Base-by-base conservation (phyloP, 2,797 vertebrate genomes). In the Merluccius polli region DNA sequence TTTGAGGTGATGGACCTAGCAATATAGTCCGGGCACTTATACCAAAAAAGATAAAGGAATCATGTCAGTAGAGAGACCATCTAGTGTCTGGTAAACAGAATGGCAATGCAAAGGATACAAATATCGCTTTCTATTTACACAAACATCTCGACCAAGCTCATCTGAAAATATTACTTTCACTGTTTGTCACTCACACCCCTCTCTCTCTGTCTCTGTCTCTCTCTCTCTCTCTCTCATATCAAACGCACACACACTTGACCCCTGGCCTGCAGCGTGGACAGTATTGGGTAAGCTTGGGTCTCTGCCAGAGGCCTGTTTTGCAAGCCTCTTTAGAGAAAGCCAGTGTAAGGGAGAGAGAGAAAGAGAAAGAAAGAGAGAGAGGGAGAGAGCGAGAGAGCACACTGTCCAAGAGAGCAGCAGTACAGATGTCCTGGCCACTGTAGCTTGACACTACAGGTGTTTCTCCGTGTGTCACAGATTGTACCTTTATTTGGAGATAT, bases 311-410 rank as follows among this genome's bases (percentile, higher is more conserved):
- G 83, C 82, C 79, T 84, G 87, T 90, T 90, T 90, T 63, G 80
- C 86, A 89, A 89, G 87, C 73, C 76, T 85, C 80, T 91, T 91
- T 89, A 92, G 89, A 91, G 91, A 75, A 74, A 83, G 73, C 77
- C n/a, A n/a, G n/a, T n/a, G 74, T 79, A 81, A 89, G 87, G 91
- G 92, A 90, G 91, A 86, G 87, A 79, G 84, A 76, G 81, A 87
- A 79, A 35, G 91, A 75, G 75, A 83, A 73, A 76, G 74, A 81
- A 8, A 35, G 33, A 35, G 33, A 74, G 59, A 65, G 59, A 27
- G 59, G 75, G 75, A 83, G 73, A 76, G 74, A 81, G 82, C 89
- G 87, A 92, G 92, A 90, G 91, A 86, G 87, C 75, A 70, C 79
- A 86, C 83, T 93, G 88, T 91, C 82, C 76, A 72, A 79, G 84